Percentiles rank a stretch among this genome's conserved stretches.
Evolutionary conservation across 2,888 invertebrate genomes (phyloP).

Genomic region (Napeogenes inachia): DNA sequence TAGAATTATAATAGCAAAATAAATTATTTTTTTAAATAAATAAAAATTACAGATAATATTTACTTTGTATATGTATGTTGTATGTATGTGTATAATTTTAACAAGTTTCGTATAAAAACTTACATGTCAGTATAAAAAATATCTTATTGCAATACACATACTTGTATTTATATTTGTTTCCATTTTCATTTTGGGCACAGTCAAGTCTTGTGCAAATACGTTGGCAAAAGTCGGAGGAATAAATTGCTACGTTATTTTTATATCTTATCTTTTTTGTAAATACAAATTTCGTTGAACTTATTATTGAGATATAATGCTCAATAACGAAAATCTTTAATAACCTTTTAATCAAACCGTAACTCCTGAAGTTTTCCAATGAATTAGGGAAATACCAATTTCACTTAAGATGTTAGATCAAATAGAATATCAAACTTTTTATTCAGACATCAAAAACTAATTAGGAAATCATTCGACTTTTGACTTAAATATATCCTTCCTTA

Average conservation of each 20-base stretch:
- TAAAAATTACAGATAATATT: no score
- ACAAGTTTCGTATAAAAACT: no score
- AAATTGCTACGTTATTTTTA: not conserved
- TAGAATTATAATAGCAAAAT: no score
- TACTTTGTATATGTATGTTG: no score
- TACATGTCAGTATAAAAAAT: no score
- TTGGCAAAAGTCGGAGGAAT: not conserved
- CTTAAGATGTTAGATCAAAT: not conserved
- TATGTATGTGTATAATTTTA: no score
- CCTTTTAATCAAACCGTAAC: not conserved
- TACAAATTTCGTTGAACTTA: not conserved
- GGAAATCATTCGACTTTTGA: not conserved
- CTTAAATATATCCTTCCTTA: not conserved
- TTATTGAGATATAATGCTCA: not conserved
- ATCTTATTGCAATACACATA: no score
- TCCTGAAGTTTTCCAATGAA: not conserved
- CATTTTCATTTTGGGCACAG: no score
- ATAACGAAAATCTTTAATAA: not conserved
- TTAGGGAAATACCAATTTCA: conserved; percentile 3
- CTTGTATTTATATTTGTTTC: no score
- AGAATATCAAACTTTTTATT: conserved; percentile 2
- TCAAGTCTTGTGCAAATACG: no score
- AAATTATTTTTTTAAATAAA: no score
- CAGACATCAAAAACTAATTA: not conserved
- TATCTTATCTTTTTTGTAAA: not conserved